Conservation (phyloP, 2,113 vertebrate species). For the Rhynchomys soricoides region DNA sequence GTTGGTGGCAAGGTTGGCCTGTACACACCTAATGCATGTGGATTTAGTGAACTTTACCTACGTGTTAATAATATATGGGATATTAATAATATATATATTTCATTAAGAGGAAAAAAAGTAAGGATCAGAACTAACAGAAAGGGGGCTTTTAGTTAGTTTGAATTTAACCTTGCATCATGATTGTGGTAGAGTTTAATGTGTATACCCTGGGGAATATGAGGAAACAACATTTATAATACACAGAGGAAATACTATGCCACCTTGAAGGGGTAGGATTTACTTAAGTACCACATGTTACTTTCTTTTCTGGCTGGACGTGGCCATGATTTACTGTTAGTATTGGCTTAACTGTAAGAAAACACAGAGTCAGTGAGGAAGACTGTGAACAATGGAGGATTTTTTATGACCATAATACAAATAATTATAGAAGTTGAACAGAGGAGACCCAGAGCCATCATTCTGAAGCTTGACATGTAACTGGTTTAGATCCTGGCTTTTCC, state of each 20-base stretch:
- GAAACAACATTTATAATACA: background rate
- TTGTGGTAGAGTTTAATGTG: background rate
- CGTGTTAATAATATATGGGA: background rate
- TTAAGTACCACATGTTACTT: background rate
- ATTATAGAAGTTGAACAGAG: background rate
- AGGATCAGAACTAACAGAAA: background rate
- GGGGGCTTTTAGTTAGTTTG: background rate
- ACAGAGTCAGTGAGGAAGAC: background rate
- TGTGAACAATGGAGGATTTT: too few species aligned
- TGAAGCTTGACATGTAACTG: background rate
- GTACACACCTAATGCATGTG: background rate
- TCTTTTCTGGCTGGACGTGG: background rate
- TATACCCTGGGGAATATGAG: background rate
- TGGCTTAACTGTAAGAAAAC: background rate
- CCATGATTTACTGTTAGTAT: background rate
- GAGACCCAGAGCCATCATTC: background rate
- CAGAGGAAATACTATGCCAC: background rate
- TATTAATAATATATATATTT: background rate
- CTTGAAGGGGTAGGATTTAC: background rate
- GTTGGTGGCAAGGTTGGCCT: background rate
- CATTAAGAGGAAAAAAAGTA: background rate
- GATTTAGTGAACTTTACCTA: background rate
- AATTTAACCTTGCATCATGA: background rate
- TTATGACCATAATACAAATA: background rate
- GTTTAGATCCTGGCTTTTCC: background rate